Conservation (phyloP, 2,888 invertebrate genomes). For the Chalcosyrphus nemorum region DNA sequence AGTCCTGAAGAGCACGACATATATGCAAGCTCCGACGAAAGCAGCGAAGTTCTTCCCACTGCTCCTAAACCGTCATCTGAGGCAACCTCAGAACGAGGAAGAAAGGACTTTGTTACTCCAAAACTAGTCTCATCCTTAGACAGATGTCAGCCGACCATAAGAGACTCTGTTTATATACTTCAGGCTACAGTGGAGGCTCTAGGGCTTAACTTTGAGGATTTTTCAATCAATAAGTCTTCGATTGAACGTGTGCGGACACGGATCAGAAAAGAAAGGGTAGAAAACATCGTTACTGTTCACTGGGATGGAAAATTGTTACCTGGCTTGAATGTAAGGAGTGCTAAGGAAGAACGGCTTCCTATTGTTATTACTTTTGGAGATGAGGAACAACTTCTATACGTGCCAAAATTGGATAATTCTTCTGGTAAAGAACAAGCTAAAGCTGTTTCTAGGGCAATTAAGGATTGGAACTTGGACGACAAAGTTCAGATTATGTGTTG, state of each 20-base stretch:
- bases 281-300: slow-evolving; percentile 76
- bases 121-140: slow-evolving; percentile 67
- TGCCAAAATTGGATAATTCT: slow-evolving; percentile 62
- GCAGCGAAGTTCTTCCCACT: not conserved
- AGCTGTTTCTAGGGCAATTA: slow-evolving; percentile 71
- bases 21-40: not conserved
- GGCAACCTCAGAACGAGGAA: not conserved
- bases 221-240: slow-evolving; percentile 75
- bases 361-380: slow-evolving; percentile 77
- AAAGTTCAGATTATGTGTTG: slow-evolving; percentile 73
- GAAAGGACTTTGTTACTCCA: slow-evolving; percentile 53
- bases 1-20: not conserved
- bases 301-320: slow-evolving; percentile 77
- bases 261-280: slow-evolving; percentile 54
- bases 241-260: slow-evolving; percentile 74
- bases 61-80: not conserved
- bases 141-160: slow-evolving; percentile 69
- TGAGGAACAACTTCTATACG: too few species aligned
- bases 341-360: slow-evolving; percentile 75
- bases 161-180: slow-evolving; percentile 74
- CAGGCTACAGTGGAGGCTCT: slow-evolving; percentile 70
- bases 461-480: slow-evolving; percentile 66
- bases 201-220: slow-evolving; percentile 74
- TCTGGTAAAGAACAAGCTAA: slow-evolving; percentile 72
- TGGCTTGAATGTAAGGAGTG: slow-evolving; percentile 60